Evolutionary conservation across 2,113 vertebrate species (phyloP).

Genomic region (Cyprinodon brontotheroides): DNA sequence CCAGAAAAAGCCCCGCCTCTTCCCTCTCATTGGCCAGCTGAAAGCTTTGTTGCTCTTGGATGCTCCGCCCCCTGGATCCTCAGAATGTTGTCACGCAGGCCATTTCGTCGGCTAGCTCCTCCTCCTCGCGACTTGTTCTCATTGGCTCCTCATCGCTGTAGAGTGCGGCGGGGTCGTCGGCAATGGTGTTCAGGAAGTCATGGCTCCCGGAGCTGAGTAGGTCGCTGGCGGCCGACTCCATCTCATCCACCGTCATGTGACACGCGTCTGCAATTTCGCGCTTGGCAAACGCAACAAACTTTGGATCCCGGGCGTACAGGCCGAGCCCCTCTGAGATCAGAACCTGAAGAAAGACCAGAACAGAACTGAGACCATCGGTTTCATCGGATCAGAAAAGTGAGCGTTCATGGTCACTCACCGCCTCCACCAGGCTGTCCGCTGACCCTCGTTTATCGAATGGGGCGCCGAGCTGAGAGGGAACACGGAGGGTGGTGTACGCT

Average conservation of each 20-base stretch:
- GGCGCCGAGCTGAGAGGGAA: conserved; percentile 79
- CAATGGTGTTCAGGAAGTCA: conserved; percentile 32
- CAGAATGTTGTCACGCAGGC: conserved; percentile 83
- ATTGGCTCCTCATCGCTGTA: conserved; percentile 89
- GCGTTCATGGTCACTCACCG: conserved; percentile 74
- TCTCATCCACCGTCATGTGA: conserved; percentile 92
- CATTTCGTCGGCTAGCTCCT: conserved; percentile 90
- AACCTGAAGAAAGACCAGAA: conserved; percentile 74
- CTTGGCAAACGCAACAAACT: conserved; percentile 91
- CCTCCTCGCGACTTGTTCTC: conserved; percentile 77
- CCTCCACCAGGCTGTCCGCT: conserved; percentile 91
- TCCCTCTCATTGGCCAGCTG: conserved; percentile 10
- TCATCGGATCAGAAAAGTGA: neutral
- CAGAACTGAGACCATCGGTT: neutral
- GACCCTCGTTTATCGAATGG: conserved; percentile 84
- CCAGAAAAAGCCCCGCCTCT: rapidly evolving
- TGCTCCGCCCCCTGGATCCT: conserved; percentile 3
- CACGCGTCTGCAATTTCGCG: conserved; percentile 91
- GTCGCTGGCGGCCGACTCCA: conserved; percentile 91
- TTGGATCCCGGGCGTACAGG: conserved; percentile 88
- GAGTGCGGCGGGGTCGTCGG: conserved; percentile 62
- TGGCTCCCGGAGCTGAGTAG: conserved; percentile 80
- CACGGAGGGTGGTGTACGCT: conserved; percentile 82
- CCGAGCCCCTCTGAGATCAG: conserved; percentile 92
- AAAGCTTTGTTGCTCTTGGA: neutral